Base-by-base conservation (phyloP, 2,888 invertebrate genomes). In the Drosophila engyochracea region DNA sequence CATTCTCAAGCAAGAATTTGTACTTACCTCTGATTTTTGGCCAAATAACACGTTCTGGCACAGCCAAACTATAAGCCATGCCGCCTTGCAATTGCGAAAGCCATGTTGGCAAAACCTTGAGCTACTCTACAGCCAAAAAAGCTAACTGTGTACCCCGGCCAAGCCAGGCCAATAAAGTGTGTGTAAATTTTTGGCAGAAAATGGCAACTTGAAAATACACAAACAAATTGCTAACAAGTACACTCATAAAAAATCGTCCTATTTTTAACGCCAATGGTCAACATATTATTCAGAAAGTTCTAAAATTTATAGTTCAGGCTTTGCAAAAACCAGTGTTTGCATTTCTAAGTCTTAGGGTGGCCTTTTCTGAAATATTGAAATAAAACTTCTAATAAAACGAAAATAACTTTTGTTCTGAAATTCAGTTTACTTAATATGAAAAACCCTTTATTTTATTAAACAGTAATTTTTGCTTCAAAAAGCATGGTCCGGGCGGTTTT, bases 1-100 rank as follows among this genome's bases (percentile, higher is more conserved):
- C 90, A 85, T 90, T 85, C 89, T 89, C 81, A 60, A 54, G 53
- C 75, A 31, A 89, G 81, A 85, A 89, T 74, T 80, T 60, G 60
- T 47, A 80, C 65, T 74, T 81, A 85, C 81, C 74, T 67, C 71
- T 53, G 72, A 72, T 78, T 80, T 89, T 82, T 73, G 76, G 68
- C 74, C 64, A 90, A 90, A 86, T 70, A 89, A 83, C 85, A 85
- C 90, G 85, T 85, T 80, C 69, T 73, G 37, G 61, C 49, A 54
- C 52, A 66, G 14, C 47, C 41, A 35, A 54, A 59, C 62, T 59
- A 52, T 53, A 53, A 60, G 61, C 59, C 63, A 39, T n/a, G 59
- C 41, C 37, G 47, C 66, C 51, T 81, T 64, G 70, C 64, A 75
- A 77, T 85, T 85, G 89, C 90, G 83, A 83, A 90, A 85, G 79